Conservation (phyloP, 2,797 vertebrate species). For the Peromyscus eremicus region DNA sequence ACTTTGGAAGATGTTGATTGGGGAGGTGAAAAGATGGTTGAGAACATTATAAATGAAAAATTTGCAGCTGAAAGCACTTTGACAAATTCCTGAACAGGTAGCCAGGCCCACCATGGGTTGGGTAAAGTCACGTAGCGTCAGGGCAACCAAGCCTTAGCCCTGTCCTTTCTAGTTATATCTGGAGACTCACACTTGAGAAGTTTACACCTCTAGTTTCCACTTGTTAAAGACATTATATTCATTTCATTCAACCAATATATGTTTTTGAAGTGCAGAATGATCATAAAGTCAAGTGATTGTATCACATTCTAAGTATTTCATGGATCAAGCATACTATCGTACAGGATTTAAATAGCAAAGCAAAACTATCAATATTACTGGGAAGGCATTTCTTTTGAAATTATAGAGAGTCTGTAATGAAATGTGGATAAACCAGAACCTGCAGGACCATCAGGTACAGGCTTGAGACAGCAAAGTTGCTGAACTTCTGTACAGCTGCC, state of each 20-base stretch:
- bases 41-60: background rate
- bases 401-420: background rate
- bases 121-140: background rate
- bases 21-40: background rate
- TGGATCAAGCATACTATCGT: background rate
- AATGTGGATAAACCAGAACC: background rate
- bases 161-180: background rate
- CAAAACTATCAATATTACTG: background rate
- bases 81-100: background rate
- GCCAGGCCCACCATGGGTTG: background rate
- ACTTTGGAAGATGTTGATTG: background rate
- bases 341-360: background rate
- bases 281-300: background rate
- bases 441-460: rapidly evolving
- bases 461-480: background rate
- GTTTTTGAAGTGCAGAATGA: background rate
- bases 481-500: background rate
- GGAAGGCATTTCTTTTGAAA: background rate
- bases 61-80: background rate
- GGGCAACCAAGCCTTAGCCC: background rate
- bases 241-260: background rate
- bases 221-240: background rate
- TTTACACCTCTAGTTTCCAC: background rate
- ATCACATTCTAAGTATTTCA: slow-evolving; percentile 21
- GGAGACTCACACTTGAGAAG: background rate